A percentile compares a stretch with the other conserved stretches of the same genome.
Evolutionary conservation across 2,888 invertebrate genomes (phyloP).

Genomic region (Synergus umbraculus): DNA sequence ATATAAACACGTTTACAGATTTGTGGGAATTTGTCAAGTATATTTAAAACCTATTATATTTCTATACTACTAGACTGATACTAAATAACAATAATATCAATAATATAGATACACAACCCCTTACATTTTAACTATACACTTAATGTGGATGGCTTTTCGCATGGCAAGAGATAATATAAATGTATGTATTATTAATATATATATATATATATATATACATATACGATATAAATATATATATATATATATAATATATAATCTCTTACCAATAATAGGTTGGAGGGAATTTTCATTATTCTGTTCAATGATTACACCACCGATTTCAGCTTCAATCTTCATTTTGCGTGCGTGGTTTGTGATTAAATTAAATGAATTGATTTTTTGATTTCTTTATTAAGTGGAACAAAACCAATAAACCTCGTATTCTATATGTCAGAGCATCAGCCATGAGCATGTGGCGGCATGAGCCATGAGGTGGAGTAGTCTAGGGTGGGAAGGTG

Average conservation of each 20-base stretch:
- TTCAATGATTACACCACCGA: conserved; percentile 2
- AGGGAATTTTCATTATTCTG: background rate
- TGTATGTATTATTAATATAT: no score
- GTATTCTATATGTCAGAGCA: no score
- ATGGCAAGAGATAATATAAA: no score
- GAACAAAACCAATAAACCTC: no score
- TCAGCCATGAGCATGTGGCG: no score
- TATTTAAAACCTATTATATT: background rate
- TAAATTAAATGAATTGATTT: background rate
- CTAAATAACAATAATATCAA: background rate
- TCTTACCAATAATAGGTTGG: conserved; percentile 36
- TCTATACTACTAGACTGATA: background rate
- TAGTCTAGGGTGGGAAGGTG: no score
- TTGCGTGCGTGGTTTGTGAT: background rate
- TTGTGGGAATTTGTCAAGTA: background rate
- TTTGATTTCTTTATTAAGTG: background rate
- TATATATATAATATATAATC: no score
- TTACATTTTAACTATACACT: no score
- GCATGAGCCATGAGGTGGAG: no score
- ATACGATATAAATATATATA: no score
- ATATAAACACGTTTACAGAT: background rate
- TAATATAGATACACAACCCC: background rate
- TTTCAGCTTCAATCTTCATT: conserved; percentile 30
- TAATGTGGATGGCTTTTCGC: no score
- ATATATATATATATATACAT: background rate